Percentiles rank a stretch among this genome's conserved stretches.
Evolutionary conservation across 1,140 invertebrate genomes (phyloP).

Genomic region (Drosophila prosaltans): DNA sequence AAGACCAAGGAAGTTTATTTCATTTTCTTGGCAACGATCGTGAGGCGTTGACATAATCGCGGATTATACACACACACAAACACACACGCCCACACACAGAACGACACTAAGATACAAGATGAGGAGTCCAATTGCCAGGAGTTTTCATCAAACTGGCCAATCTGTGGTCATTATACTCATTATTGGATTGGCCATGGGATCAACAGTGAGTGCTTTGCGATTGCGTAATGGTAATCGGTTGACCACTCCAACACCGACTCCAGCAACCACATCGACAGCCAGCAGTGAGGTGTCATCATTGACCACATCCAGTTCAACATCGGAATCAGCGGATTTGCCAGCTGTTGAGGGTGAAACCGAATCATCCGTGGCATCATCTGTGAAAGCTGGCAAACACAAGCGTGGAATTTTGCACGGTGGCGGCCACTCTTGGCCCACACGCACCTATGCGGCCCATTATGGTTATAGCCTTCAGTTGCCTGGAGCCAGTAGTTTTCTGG

Average conservation of each 20-base stretch:
- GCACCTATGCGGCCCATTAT: constrained; percentile 74
- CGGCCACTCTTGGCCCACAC: constrained; percentile 54
- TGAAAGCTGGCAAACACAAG: constrained; percentile 65
- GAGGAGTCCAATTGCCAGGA: constrained; percentile 34
- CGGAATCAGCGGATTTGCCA: constrained; percentile 10
- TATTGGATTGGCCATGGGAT: constrained; percentile 2
- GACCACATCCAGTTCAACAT: neutral
- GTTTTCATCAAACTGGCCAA: constrained; percentile 11
- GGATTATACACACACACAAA: constrained; percentile 27
- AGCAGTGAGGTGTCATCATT: constrained; percentile 13
- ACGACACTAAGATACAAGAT: neutral
- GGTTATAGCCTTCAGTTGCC: constrained; percentile 74
- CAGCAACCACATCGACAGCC: constrained; percentile 31
- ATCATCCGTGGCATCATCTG: constrained; percentile 9
- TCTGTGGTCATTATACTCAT: constrained; percentile 29
- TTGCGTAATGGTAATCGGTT: constrained; percentile 44
- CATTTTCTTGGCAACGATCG: constrained; percentile 72
- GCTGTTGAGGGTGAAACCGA: constrained; percentile 11
- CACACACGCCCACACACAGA: neutral
- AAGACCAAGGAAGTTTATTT: constrained; percentile 79
- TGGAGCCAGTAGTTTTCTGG: constrained; percentile 51
- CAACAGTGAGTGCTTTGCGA: constrained; percentile 34
- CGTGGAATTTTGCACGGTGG: constrained; percentile 67
- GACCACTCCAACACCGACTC: constrained; percentile 38
- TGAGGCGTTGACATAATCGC: constrained; percentile 68